These are phyloP conservation scores for Cassiopea andromeda DNA, from an alignment of 30 jellyfish, hydroid and myxozoan genomes.

Conservation along the genomic window DNA sequence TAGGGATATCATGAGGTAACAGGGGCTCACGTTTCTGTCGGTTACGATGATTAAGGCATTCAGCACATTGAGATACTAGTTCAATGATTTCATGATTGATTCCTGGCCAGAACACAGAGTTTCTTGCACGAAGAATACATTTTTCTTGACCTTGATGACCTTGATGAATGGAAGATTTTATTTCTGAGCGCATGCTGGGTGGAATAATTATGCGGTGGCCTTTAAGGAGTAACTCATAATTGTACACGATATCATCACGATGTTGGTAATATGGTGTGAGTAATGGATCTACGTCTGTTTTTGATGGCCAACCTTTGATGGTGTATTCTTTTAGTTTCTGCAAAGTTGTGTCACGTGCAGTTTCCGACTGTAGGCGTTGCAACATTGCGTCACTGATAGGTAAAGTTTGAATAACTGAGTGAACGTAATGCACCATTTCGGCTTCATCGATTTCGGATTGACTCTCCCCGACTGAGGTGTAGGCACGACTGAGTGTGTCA, in stretches of 20 bases:
- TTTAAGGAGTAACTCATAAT: conserved; percentile 18
- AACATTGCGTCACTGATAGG: conserved; percentile 14
- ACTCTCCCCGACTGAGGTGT: conserved; percentile 9
- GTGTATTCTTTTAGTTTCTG: conserved; percentile 5
- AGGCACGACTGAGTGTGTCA: conserved; percentile 27
- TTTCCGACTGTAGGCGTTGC: conserved; percentile 9
- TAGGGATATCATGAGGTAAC: conserved; percentile 30
- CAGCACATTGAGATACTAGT: conserved; percentile 37
- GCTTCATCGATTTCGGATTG: neutral
- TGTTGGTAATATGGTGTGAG: conserved; percentile 21
- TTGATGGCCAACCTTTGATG: conserved; percentile 18
- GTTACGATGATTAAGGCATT: conserved; percentile 39
- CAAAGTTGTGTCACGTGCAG: conserved; percentile 34
- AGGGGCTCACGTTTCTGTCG: conserved; percentile 17
- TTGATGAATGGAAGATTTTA: conserved; percentile 40
- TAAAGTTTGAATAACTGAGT: conserved; percentile 1
- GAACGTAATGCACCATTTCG: conserved; percentile 16
- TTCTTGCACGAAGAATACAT: conserved; percentile 56
- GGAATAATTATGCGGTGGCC: conserved; percentile 33
- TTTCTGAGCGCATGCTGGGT: conserved; percentile 12
- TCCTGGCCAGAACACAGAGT: conserved; percentile 70
- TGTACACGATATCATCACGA: conserved; percentile 26
- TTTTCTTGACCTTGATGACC: conserved; percentile 67
- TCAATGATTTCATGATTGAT: conserved; percentile 48
- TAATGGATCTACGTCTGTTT: conserved; percentile 18